Evolutionary conservation across 1,140 invertebrate genomes (phyloP).

Genomic region (Proctacanthus coquilletti): DNA sequence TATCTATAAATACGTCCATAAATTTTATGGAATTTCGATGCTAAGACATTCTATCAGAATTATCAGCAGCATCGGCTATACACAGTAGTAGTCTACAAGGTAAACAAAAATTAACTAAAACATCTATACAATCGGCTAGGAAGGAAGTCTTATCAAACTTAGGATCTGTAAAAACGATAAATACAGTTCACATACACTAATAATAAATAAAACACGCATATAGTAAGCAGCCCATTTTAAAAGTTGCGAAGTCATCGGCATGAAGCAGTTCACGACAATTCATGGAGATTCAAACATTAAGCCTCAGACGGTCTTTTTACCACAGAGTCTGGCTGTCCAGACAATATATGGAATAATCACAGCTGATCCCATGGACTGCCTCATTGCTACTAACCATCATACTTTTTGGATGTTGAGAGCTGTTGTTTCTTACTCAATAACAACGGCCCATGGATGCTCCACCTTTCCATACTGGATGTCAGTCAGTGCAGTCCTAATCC

Average conservation of each 20-base stretch:
- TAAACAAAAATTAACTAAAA: not conserved
- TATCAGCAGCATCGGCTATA: too few species aligned
- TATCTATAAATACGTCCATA: conserved; percentile 1
- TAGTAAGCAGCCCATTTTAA: too few species aligned
- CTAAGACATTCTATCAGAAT: not conserved
- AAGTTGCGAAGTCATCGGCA: not conserved
- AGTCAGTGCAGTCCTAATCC: conserved; percentile 52
- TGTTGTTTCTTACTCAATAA: conserved; percentile 18
- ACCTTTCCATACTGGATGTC: conserved; percentile 79
- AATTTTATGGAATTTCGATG: not conserved
- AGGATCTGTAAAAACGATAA: not conserved
- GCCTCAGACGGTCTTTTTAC: not conserved
- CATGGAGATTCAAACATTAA: not conserved
- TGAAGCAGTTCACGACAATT: not conserved
- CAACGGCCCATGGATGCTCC: conserved; percentile 57
- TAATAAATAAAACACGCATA: not conserved
- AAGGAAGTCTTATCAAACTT: not conserved
- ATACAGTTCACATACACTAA: not conserved
- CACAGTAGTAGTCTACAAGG: too few species aligned
- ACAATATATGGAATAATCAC: too few species aligned
- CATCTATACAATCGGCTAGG: not conserved
- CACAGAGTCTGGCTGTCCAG: too few species aligned
- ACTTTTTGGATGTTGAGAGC: not conserved
- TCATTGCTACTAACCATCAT: not conserved
- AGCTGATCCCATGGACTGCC: too few species aligned